Evolutionary conservation across 2,113 vertebrate genomes (phyloP).

Genomic region (Myodes glareolus): DNA sequence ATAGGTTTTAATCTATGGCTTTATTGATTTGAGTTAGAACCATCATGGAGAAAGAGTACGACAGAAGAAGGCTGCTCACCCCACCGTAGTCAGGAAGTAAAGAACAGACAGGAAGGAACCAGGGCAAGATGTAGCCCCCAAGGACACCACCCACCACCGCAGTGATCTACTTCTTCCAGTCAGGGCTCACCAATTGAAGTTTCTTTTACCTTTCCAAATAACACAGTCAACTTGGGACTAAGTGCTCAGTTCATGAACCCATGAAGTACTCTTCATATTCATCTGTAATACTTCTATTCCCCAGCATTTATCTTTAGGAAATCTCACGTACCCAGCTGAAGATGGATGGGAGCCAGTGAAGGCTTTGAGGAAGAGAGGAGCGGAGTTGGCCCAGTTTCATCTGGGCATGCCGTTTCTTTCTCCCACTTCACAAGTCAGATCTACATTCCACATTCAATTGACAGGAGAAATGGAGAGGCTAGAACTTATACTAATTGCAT

Average conservation of each 20-base stretch:
- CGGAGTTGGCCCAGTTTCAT: not conserved
- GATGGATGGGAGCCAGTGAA: not conserved
- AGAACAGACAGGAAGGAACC: not conserved
- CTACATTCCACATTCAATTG: not conserved
- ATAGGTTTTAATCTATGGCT: not conserved
- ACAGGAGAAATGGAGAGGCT: not conserved
- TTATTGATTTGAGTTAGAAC: not conserved
- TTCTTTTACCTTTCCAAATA: not conserved
- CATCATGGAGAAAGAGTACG: not conserved
- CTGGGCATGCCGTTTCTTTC: not conserved
- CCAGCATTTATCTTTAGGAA: not conserved
- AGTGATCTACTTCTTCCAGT: not conserved
- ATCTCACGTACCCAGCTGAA: rapidly evolving
- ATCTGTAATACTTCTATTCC: not conserved
- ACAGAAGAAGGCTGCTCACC: not conserved
- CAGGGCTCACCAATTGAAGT: not conserved
- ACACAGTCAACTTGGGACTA: not conserved
- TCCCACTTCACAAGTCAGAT: not conserved
- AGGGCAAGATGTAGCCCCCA: not conserved
- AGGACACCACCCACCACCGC: not conserved
- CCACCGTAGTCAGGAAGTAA: not conserved
- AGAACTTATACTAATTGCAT: not conserved
- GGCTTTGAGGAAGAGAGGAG: not conserved
- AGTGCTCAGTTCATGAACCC: not conserved
- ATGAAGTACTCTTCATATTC: not conserved